Evolutionary conservation across 2,113 vertebrate genomes (phyloP), one percentile per base, ranked within the genome.

Genomic region (Benitochromis conjunctus): DNA sequence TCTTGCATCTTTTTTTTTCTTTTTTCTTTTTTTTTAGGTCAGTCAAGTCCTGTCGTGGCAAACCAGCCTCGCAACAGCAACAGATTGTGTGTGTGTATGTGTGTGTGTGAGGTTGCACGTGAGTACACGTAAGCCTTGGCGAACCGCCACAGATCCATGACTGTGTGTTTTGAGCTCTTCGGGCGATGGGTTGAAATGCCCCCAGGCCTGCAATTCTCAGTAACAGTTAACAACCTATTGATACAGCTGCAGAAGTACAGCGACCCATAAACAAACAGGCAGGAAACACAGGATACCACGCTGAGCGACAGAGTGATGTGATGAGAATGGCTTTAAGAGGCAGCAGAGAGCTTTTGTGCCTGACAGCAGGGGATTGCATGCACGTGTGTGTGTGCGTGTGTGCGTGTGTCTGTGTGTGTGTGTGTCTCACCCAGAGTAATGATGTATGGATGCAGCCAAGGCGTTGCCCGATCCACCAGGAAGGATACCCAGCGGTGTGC

Each of bases 381-480:
- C 58, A n/a, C 26, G 3, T 51, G 9, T 48, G 69, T 18, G 19
- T 21, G 38, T 24, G 0, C 9, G 16, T 74, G 46, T 51, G 46
- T 51, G 46, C 18, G 16, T 51, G 16, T 51, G 14, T 56, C 36
- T 77, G 48, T 18, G 38, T 36, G 11, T 21, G 16, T 14, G 5
- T 7, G 18, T 36, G 5, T 21, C 97, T 97, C 92, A 99, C 98
- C 97, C 96, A 1, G 97, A 96, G 9, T 98, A 99, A 94, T 98
- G 91, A 95, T 98, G 98, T 90, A 99, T 56, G 2, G 98, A 99
- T 4, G 98, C 97, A 0, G 98, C 98, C 94, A 99, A 88, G 0
- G 97, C 98, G 0, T 99, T 99, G 71, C 97, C 98, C 0, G 98
- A 98, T 81, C 98, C 98, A 1, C 97, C 97, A 0, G 98, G 98